These are phyloP conservation scores for Zaprionus inermis DNA, from an alignment of 1,140 invertebrate genomes.

Conservation along the genomic window DNA sequence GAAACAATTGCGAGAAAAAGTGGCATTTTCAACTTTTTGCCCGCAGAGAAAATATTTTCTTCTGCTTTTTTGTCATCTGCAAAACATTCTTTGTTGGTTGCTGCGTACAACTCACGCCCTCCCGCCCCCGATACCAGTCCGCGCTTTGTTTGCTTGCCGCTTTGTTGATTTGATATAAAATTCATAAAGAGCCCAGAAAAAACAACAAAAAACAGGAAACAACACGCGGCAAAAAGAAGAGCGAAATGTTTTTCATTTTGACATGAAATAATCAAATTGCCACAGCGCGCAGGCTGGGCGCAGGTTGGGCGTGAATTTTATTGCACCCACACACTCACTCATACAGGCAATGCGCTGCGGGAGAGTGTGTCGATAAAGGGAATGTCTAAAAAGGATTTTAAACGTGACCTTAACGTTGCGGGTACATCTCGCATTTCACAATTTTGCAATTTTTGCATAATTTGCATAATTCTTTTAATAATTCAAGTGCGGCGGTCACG, in stretches of 20 bases:
- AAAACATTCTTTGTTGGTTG: constrained; percentile 35
- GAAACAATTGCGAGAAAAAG: constrained; percentile 18
- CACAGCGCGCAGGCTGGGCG: constrained; percentile 50
- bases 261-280: constrained; percentile 79
- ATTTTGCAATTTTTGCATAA: constrained; percentile 46
- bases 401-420: constrained; percentile 48
- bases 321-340: constrained; percentile 2
- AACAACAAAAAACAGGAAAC: neutral
- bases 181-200: constrained; percentile 58
- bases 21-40: constrained; percentile 41
- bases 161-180: constrained; percentile 73
- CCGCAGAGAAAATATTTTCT: constrained; percentile 65
- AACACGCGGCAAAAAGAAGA: neutral
- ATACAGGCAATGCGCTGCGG: neutral
- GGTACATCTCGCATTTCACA: neutral
- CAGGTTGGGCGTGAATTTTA: constrained; percentile 47
- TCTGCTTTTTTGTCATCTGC: constrained; percentile 56
- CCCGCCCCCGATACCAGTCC: neutral
- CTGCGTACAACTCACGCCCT: too few relatives aligned
- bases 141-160: constrained; percentile 31
- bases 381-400: constrained; percentile 31
- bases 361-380: constrained; percentile 15
- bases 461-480: constrained; percentile 48
- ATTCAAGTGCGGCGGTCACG: constrained; percentile 27
- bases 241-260: constrained; percentile 61